Base-by-base conservation (phyloP, 2,888 invertebrate species). In the Ophraella communa region DNA sequence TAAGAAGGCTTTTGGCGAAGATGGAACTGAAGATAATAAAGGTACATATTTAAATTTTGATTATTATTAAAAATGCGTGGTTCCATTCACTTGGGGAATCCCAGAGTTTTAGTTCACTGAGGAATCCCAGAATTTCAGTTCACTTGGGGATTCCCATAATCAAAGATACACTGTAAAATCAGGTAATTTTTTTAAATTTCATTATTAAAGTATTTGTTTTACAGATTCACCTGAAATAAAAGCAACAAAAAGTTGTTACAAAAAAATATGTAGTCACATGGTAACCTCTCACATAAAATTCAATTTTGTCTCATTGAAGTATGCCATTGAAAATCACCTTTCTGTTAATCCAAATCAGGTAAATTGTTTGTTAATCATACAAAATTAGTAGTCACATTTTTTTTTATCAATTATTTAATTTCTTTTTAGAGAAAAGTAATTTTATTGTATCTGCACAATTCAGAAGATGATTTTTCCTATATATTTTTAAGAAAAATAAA, bases 391-490 rank as follows among this genome's bases (percentile, higher is more conserved):
- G n/a, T n/a, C 27, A 7, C 10, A 27, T 23, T 51, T 51, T 20
- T 14, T 27, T 17, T 8, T 52, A 23, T 10, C 44, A 1, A 27
- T 39, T 24, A 0, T 17, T n/a, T 30, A 18, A 5, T 51, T 52
- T 14, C n/a, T 59, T 65, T 73, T 68, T 62, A 78, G 77, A 71
- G 73, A 49, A 76, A 73, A 62, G 62, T 72, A 3, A 44, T 79
- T 10, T 61, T 76, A 18, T 67, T 79, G 4, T 79, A 77, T 67
- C 61, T 79, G 30, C 76, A 79, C 65, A 77, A 75, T 57, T 70
- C 73, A 17, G 61, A 66, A 14, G 72, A 76, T 44, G 49, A 62
- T 17, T 79, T 79, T 64, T 69, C 77, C 3, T 61, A 72, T 33
- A 69, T 71, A 52, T 76, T 79, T 62, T 75, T 73, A 20, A 60